Evolutionary conservation across 2,888 invertebrate species (phyloP), one percentile per base, ranked within the genome.

Genomic region (Thymelicus lineola): DNA sequence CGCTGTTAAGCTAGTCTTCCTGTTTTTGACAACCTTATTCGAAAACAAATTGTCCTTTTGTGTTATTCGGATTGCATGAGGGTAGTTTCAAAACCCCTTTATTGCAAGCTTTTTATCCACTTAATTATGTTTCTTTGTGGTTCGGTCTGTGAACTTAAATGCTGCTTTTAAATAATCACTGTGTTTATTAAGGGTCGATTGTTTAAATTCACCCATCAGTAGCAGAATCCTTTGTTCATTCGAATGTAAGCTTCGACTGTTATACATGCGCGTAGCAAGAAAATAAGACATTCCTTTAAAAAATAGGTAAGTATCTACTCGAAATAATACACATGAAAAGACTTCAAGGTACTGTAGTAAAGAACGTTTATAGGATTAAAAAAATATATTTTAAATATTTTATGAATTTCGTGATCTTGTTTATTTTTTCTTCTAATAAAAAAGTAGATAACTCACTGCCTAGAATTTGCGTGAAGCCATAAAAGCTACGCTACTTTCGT

Each of bases 1-100:
- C 81, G 82, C 80, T 80, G 84, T 70, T 53, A 55, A 59, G 45
- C 28, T 15, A 50, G 38, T 68, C 72, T 73, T 80, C 79, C 85
- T 89, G 89, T 71, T 78, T 79, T 76, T 88, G 90, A 89, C 89
- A 88, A 77, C 87, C 85, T 83, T 86, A 83, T 79, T 82, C 78
- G 78, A 77, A 79, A 82, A 86, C 83, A 82, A 80, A 77, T 74
- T 74, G 74, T 74, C 74, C 78, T 55, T 71, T 79, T 80, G 81
- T 80, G 79, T 84, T 82, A 80, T 79, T 73, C 68, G 74, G 72
- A 71, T 76, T 73, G 74, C 76, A 67, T 70, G 69, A 42, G 73
- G 75, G 71, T 73, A 77, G 77, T 75, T 78, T 69, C 68, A 74
- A 60, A 64, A 63, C n/a, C 55, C 38, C 17, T 63, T 63, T 50